Evolutionary conservation across 2,797 vertebrate genomes (phyloP), one percentile per base, ranked within the genome.

Genomic region (Eptatretus atami): DNA sequence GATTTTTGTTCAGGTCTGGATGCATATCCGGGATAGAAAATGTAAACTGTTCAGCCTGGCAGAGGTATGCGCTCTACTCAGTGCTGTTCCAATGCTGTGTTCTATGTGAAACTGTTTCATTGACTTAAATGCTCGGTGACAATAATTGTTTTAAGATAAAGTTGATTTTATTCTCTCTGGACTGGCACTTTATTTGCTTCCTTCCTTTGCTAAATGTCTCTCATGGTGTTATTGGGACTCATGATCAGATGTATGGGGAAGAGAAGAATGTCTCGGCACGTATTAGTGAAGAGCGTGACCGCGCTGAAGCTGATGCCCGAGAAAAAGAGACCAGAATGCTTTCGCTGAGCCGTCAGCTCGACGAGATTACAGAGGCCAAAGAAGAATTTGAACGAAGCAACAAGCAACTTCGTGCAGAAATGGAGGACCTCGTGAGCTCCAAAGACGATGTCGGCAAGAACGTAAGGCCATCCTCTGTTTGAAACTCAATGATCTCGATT

Each of bases 391-490:
- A 90, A 70, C 76, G 83, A 66, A 68, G 76, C 71, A 85, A 84
- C 75, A 85, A 84, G 66, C 79, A 79, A 55, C 77, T 87, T 11
- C 77, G 84, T 11, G 66, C 76, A 0, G 85, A 90, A 69, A 79
- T 90, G 82, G 83, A 90, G 54, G 80, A 83, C 12, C 76, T 90
- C 3, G 79, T 90, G 52, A 86, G 84, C 70, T 83, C 81, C 70
- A 82, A 90, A 72, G 85, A 87, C 1, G 84, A 87, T 2, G 82
- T 86, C 1, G 83, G 85, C 72, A 86, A 88, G 73, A 90, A 77
- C 1, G 84, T 87, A 75, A 71, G 78, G 53, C 1, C 2, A 64
- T 9, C 19, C 13, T 44, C 31, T 44, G 31, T 44, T 44, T 44
- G 3, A 44, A 44, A 44, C 31, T 44, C 31, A 2, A 19, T 44